Base-by-base conservation (phyloP, 37 sponge, comb jelly and placozoan species). In the Crambe crambe region DNA sequence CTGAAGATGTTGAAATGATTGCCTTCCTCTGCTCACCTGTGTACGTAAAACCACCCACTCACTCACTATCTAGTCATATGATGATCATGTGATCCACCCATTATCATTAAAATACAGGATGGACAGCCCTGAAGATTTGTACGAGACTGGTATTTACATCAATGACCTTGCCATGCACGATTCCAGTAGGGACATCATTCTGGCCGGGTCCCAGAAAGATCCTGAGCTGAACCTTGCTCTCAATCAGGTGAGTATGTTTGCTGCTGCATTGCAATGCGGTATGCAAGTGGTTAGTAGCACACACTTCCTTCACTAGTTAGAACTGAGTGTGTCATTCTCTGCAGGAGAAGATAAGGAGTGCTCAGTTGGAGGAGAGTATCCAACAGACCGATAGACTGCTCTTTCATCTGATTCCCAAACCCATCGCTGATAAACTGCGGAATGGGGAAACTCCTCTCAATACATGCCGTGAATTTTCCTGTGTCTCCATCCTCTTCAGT, bases 141-240 rank as follows among this genome's bases (percentile, higher is more conserved):
- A 86, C 37, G 75, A 81, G 35, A 75, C 79, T 38, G 83, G 86
- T 32, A 82, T 86, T 29, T 82, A 74, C 70, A 82, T 90, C 78
- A 70, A 63, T 63, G 91, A 94, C 68, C 69, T 94, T 56, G 69
- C 91, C 22, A 67, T 87, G 78, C 95, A 94, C 68, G 85, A 91
- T 42, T 86, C 83, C 23, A 91, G 76, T 22, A 30, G 91, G 38
- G 91, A 91, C 37, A 79, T 80, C 37, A 80, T 90, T 18, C 63
- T 90, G 37, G 87, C 87, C 37, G 87, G 87, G 0, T 79, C 87
- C 34, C 87, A 74, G 75, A 72, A 80, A 47, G 57, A 86, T 67
- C 87, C 87, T 3, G 87, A 86, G 37, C 75, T 86, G 25, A 86
- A 63, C 69, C 73, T 86, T 35, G 87, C 87, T 26, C 67, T 86